Percentiles rank a stretch among this genome's conserved stretches.
These are phyloP conservation scores for Chionis minor DNA, from an alignment of 2,113 vertebrate genomes.

Conservation along the genomic window DNA sequence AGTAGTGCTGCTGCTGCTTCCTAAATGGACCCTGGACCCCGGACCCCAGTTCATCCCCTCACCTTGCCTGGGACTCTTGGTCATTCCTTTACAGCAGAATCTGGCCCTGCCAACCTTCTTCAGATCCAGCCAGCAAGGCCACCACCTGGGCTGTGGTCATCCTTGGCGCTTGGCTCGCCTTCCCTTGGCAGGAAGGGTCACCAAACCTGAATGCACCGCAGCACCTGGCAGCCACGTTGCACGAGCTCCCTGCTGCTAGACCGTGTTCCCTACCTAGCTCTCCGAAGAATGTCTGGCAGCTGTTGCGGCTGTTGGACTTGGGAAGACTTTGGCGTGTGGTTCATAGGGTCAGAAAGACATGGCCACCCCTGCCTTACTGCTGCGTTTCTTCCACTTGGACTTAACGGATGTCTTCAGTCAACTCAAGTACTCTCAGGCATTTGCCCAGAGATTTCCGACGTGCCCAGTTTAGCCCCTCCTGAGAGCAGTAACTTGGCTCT, in stretches of 20 bases:
- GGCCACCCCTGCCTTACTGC: background rate
- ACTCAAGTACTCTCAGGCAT: background rate
- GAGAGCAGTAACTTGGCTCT: background rate
- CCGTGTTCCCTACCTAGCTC: background rate
- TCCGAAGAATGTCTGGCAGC: background rate
- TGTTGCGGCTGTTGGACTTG: no score
- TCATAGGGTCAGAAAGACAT: background rate
- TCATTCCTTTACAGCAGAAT: background rate
- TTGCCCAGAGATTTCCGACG: background rate
- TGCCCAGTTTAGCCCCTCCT: background rate
- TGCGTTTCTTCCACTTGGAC: background rate
- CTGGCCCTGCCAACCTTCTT: background rate
- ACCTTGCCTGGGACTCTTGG: background rate
- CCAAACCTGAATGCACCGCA: accelerated
- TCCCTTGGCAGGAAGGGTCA: background rate
- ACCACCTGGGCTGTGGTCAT: background rate
- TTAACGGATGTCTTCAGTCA: background rate
- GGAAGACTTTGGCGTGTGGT: background rate
- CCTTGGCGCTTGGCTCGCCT: background rate
- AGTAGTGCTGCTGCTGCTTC: background rate
- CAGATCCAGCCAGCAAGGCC: accelerated
- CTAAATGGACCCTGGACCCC: background rate
- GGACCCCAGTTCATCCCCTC: background rate
- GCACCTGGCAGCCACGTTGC: background rate
- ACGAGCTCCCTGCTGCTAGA: background rate